Evolutionary conservation across 2,113 vertebrate species (phyloP), one percentile per base, ranked within the genome.

Genomic region (Baryphthengus martii): DNA sequence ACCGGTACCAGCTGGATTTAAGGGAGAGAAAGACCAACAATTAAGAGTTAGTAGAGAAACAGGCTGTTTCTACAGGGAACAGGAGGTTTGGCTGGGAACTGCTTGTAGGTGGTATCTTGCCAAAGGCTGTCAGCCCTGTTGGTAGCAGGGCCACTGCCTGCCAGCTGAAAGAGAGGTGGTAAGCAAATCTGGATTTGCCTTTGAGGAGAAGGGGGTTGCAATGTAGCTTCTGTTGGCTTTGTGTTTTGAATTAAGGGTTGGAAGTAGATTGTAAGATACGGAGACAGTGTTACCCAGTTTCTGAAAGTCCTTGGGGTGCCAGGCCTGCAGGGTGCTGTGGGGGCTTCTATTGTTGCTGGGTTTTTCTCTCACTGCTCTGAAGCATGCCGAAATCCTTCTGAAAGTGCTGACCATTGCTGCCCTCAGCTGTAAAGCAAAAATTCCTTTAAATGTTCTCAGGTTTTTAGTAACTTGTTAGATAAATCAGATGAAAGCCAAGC

Each of bases 1-100:
- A 93, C 93, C 7, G 29, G 94, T 90, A 95, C 84, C 80, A 35
- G 86, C 86, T 89, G 83, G 79, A 70, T 88, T 77, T 11, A 71
- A 93, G 83, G 52, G 50, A 95, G 68, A 93, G 76, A 77, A 93
- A 93, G 91, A 42, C 68, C 61, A 47, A 0, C 83, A 78, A 80
- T 94, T 59, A 89, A 56, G 35, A 89, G 73, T 35, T 81, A 80
- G 94, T 20, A 83, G 79, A 59, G 85, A 93, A 90, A 59, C 55
- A 83, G 72, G 31, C 62, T 73, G 49, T 82, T 95, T 91, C n/a
- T 73, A 2, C 17, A 66, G 42, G 71, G 79, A 83, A 20, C 28
- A 11, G 83, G 53, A 68, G 49, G 47, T 33, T 86, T 92, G 83
- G 55, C 89, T 44, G 65, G 86, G 68, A 94, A 39, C 47, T 56